These are phyloP conservation scores for Garrulus glandarius DNA, from an alignment of 2,797 vertebrate species.

Conservation along the genomic window DNA sequence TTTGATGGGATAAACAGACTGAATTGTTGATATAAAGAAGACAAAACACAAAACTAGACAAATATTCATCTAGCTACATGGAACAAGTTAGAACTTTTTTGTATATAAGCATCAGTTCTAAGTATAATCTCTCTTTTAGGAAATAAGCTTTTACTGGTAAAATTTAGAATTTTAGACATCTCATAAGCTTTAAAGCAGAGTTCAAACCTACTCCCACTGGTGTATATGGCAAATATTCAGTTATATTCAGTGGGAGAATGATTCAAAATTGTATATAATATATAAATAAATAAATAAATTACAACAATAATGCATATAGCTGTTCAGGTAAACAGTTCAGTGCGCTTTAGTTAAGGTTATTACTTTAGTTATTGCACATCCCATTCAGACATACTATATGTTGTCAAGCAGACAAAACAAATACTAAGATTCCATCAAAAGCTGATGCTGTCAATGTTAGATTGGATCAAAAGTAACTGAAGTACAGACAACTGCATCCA, in stretches of 20 bases:
- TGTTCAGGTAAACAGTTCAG: slow-evolving; percentile 73
- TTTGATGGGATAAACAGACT: slow-evolving; percentile 60
- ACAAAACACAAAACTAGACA: slow-evolving; percentile 75
- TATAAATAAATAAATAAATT: slow-evolving; percentile 77
- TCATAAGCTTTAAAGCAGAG: slow-evolving; percentile 65
- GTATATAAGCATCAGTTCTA: slow-evolving; percentile 65
- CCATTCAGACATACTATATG: slow-evolving; percentile 71
- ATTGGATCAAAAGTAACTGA: slow-evolving; percentile 67
- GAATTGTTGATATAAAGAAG: slow-evolving; percentile 66
- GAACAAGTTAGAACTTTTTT: slow-evolving; percentile 69
- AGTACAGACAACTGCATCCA: slow-evolving; percentile 62
- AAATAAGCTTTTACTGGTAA: slow-evolving; percentile 71
- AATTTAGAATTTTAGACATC: slow-evolving; percentile 70
- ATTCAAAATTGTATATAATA: slow-evolving; percentile 65
- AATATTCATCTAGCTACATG: slow-evolving; percentile 56
- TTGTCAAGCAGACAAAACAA: slow-evolving; percentile 65
- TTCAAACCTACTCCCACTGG: slow-evolving; percentile 42
- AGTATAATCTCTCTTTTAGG: slow-evolving; percentile 72
- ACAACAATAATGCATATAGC: slow-evolving; percentile 72
- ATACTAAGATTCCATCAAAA: slow-evolving; percentile 65
- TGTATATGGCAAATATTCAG: slow-evolving; percentile 45
- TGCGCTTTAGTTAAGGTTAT: slow-evolving; percentile 66
- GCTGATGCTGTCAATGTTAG: slow-evolving; percentile 67
- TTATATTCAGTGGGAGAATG: slow-evolving; percentile 43
- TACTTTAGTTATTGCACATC: slow-evolving; percentile 79